Conservation (phyloP, 2,797 vertebrate genomes). For the Peromyscus nudipes region DNA sequence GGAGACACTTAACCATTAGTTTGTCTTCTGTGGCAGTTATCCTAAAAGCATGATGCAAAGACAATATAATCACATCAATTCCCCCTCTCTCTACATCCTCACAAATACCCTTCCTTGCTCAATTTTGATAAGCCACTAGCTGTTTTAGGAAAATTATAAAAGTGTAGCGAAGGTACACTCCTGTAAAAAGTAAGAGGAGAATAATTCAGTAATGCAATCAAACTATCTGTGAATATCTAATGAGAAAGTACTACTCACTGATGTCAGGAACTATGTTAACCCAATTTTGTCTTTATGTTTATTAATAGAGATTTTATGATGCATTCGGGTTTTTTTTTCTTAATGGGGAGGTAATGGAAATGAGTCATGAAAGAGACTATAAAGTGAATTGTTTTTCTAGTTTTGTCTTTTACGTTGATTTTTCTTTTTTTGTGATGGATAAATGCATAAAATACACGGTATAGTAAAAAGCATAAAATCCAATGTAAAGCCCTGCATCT, state of each 20-base stretch:
- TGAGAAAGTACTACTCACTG: background rate
- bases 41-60: background rate
- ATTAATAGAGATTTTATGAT: background rate
- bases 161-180: background rate
- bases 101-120: background rate
- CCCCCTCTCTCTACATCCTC: background rate
- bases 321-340: background rate
- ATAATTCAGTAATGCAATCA: background rate
- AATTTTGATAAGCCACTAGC: background rate
- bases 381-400: background rate
- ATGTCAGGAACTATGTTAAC: background rate
- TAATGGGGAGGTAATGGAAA: background rate
- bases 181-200: background rate
- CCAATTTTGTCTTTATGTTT: background rate
- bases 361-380: background rate
- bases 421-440: background rate
- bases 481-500: background rate
- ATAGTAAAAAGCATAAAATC: background rate
- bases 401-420: background rate
- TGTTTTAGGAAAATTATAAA: background rate
- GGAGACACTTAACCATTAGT: background rate
- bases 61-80: background rate
- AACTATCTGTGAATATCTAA: background rate
- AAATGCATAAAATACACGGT: background rate
- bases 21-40: background rate